Evolutionary conservation across 2,888 invertebrate genomes (phyloP).

Genomic region (Ommatoiulus sabulosus): DNA sequence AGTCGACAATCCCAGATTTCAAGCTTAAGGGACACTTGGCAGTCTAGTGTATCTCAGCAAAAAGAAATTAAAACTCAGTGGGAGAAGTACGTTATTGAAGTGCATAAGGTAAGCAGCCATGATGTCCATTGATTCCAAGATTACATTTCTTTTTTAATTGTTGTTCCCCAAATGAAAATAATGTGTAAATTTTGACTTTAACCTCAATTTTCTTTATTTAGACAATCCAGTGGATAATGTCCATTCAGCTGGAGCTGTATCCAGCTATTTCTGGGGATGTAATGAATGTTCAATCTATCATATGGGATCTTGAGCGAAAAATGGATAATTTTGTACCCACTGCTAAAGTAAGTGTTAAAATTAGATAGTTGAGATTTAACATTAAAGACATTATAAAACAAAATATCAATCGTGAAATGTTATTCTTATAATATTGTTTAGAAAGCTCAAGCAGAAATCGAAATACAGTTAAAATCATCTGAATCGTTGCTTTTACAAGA

Average conservation of each 20-base stretch:
- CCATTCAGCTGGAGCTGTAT: slow-evolving; percentile 80
- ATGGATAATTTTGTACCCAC: slow-evolving; percentile 59
- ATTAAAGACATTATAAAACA: not conserved
- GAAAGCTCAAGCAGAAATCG: slow-evolving; percentile 76
- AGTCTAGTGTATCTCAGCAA: slow-evolving; percentile 73
- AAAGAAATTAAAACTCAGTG: slow-evolving; percentile 70
- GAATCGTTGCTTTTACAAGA: slow-evolving; percentile 76
- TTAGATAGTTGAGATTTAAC: too few relatives aligned
- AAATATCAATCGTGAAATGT: not conserved
- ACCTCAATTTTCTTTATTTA: slow-evolving; percentile 59
- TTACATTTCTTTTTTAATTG: not conserved
- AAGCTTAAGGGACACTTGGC: slow-evolving; percentile 79
- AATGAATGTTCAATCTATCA: slow-evolving; percentile 73
- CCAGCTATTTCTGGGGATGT: slow-evolving; percentile 78
- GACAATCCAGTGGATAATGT: slow-evolving; percentile 68
- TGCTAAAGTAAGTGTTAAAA: slow-evolving; percentile 52
- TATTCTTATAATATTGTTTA: slow-evolving; percentile 62
- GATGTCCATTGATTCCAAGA: not conserved
- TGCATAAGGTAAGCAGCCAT: slow-evolving; percentile 72
- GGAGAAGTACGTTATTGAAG: slow-evolving; percentile 73
- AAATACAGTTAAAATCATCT: slow-evolving; percentile 74
- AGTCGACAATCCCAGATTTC: slow-evolving; percentile 76
- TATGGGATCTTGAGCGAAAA: slow-evolving; percentile 71
- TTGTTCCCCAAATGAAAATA: not conserved
- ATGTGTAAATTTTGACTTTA: not conserved